A percentile compares a stretch with the other conserved stretches of the same genome.
phyloP scores from a whole-genome alignment of 1,140 invertebrate genomes.

The Zaprionus inermis region DNA sequence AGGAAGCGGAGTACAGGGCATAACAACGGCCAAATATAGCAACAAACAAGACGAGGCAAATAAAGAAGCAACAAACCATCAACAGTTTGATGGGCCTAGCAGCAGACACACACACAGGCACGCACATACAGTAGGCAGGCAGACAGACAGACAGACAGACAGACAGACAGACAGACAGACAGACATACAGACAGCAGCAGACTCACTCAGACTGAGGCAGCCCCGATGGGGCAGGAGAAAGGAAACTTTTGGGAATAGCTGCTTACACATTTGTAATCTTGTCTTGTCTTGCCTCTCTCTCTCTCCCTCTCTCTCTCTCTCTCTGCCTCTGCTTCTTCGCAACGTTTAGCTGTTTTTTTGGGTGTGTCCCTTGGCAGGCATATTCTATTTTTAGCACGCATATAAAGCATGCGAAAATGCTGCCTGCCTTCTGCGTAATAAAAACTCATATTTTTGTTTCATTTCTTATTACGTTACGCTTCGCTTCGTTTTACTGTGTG shows the following conservation, averaged over 20 bases:
- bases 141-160: conserved; percentile 5
- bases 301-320: neutral
- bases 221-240: conserved; percentile 11
- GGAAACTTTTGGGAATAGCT: conserved; percentile 77
- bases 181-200: conserved; percentile 1
- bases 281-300: conserved; percentile 54
- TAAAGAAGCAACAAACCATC: conserved; percentile 81
- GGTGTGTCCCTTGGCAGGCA: conserved; percentile 75
- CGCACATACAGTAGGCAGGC: neutral
- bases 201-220: conserved; percentile 7
- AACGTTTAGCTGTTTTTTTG: conserved; percentile 63
- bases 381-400: conserved; percentile 74
- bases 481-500: neutral
- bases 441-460: conserved; percentile 78
- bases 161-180: neutral
- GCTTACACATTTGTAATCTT: conserved; percentile 82
- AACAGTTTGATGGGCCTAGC: conserved; percentile 79
- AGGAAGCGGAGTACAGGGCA: conserved; percentile 52
- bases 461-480: conserved; percentile 18
- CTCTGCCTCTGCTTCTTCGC: neutral
- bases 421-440: conserved; percentile 58
- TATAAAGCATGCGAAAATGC: conserved; percentile 50
- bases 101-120: conserved; percentile 26
- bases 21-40: conserved; percentile 77
- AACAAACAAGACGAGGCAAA: conserved; percentile 65